These are phyloP conservation scores for Melanerpes formicivorus DNA, from an alignment of 2,113 vertebrate species.

Conservation along the genomic window DNA sequence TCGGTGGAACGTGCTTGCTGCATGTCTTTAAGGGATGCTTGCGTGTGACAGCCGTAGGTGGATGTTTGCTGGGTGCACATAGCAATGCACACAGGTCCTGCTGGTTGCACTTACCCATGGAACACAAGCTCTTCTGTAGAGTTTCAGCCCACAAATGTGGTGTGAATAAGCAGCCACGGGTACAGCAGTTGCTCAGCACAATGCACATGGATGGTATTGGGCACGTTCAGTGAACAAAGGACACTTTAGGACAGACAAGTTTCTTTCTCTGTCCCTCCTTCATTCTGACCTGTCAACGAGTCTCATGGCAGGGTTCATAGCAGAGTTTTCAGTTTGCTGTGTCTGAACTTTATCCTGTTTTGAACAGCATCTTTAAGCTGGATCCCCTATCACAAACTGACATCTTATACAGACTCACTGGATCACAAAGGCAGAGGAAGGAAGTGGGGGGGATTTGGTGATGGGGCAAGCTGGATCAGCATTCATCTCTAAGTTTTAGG, in stretches of 20 bases:
- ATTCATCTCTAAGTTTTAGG: slow-evolving; percentile 44
- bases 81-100: not conserved
- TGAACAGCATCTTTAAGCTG: not conserved
- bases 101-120: rapidly evolving
- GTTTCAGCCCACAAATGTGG: not conserved
- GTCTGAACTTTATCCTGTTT: not conserved
- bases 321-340: not conserved
- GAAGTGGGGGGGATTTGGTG: not conserved
- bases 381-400: not conserved
- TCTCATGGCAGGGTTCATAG: not conserved
- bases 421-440: not conserved
- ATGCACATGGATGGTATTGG: rapidly evolving
- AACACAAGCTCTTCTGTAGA: rapidly evolving
- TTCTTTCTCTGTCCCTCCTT: not conserved
- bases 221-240: rapidly evolving
- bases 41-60: not conserved
- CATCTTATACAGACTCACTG: rapidly evolving
- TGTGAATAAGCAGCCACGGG: rapidly evolving
- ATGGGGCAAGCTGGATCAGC: not conserved
- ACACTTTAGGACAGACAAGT: not conserved
- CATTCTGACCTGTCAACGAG: not conserved
- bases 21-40: not conserved
- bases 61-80: not conserved
- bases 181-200: not conserved
- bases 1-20: not conserved